These are phyloP conservation scores for Caranx ignobilis DNA, from an alignment of 2,113 vertebrate genomes.

Conservation along the genomic window DNA sequence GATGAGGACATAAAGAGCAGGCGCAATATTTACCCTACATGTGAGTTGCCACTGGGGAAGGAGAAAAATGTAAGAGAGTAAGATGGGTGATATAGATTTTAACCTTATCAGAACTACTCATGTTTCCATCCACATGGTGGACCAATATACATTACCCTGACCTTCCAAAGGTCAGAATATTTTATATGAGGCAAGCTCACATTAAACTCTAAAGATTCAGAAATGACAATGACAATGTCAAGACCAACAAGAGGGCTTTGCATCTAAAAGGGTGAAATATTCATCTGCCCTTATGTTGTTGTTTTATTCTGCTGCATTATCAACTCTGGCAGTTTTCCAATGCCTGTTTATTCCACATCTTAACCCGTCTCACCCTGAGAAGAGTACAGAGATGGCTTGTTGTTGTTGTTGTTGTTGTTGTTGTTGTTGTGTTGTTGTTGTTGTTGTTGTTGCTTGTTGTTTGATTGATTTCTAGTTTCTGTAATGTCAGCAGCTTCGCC, in stretches of 20 bases:
- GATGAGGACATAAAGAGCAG: background rate
- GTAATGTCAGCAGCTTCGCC: conserved; percentile 24
- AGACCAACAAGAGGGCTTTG: background rate
- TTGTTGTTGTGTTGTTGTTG: background rate
- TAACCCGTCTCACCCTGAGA: background rate
- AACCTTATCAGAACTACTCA: background rate
- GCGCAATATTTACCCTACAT: background rate
- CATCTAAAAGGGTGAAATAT: background rate
- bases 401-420: background rate
- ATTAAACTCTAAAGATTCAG: conserved; percentile 1
- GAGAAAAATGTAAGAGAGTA: background rate
- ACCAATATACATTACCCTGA: background rate
- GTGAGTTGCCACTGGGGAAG: background rate
- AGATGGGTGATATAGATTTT: background rate
- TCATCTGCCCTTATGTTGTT: background rate
- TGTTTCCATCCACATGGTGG: background rate
- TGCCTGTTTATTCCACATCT: background rate
- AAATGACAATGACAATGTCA: background rate
- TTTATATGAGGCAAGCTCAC: background rate
- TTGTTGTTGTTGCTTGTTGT: background rate
- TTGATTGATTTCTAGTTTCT: conserved; percentile 39
- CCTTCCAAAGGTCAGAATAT: background rate
- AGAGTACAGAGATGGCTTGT: background rate
- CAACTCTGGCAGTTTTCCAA: conserved; percentile 4
- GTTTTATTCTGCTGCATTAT: background rate